Conservation (phyloP, 1,140 invertebrate species). For the Andricus grossulariae region DNA sequence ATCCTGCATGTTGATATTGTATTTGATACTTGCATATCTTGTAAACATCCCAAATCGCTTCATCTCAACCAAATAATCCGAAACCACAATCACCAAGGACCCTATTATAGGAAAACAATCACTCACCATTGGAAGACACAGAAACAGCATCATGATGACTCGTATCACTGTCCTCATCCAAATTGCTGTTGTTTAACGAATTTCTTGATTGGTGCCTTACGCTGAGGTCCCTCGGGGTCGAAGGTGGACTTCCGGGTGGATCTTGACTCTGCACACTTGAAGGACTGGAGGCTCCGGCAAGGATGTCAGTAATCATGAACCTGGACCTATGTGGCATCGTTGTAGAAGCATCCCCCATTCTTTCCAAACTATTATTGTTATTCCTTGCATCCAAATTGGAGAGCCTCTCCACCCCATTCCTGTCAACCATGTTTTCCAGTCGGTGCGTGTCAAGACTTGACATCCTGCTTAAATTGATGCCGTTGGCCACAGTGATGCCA, state of each 20-base stretch:
- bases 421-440: conserved; percentile 62
- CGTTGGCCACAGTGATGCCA: conserved; percentile 69
- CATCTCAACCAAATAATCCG: too few relatives aligned
- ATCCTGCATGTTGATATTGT: too few relatives aligned
- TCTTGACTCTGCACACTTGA: conserved; percentile 66
- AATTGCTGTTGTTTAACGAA: conserved; percentile 66
- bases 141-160: conserved; percentile 73
- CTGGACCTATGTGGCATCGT: conserved; percentile 81
- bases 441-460: conserved; percentile 67
- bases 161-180: conserved; percentile 73
- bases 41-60: too few relatives aligned
- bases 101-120: neutral
- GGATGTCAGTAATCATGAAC: conserved; percentile 88
- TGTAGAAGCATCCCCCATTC: conserved; percentile 63
- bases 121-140: conserved; percentile 73
- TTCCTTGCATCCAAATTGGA: conserved; percentile 62
- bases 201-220: conserved; percentile 66
- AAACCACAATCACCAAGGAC: too few relatives aligned
- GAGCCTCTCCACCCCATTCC: conserved; percentile 61
- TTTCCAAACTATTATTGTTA: conserved; percentile 40
- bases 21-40: too few relatives aligned
- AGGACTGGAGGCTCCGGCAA: conserved; percentile 77
- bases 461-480: conserved; percentile 70
- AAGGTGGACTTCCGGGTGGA: conserved; percentile 69
- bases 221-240: conserved; percentile 70